Evolutionary conservation across 2,888 invertebrate genomes (phyloP).

Genomic region (Dynastes hyllus): DNA sequence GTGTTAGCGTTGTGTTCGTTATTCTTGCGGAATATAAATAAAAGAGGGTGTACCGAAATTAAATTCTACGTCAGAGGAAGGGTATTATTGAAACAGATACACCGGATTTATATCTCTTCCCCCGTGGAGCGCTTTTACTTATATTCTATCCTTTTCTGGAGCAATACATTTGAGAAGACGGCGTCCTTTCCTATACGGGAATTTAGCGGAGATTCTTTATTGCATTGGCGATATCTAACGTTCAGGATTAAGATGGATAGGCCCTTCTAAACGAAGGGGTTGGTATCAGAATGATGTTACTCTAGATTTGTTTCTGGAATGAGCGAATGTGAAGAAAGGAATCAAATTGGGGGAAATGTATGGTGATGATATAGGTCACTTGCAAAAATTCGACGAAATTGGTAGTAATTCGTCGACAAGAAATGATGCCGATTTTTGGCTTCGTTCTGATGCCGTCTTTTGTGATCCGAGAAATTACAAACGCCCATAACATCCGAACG

Average conservation of each 20-base stretch:
- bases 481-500: too few relatives aligned
- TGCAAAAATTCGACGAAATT: too few relatives aligned
- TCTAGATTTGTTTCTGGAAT: not conserved
- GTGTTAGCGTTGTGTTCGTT: not conserved
- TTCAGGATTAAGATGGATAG: conserved; percentile 4
- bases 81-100: conserved; percentile 63
- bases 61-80: conserved; percentile 61
- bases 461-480: too few relatives aligned
- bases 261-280: not conserved
- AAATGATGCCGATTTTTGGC: too few relatives aligned
- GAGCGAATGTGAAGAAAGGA: too few relatives aligned
- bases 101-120: conserved; percentile 52
- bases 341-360: too few relatives aligned
- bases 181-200: conserved; percentile 19
- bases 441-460: too few relatives aligned
- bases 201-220: conserved; percentile 51
- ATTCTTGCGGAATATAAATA: not conserved
- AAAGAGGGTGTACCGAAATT: conserved; percentile 58
- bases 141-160: not conserved
- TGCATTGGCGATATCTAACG: conserved; percentile 44
- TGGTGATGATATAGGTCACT: too few relatives aligned
- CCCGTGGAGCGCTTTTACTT: not conserved
- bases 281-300: not conserved
- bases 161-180: not conserved
- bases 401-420: too few relatives aligned